A percentile compares a stretch with the other conserved stretches of the same genome.
Evolutionary conservation across 2,113 vertebrate genomes (phyloP).

Genomic region (Poeciliopsis retropinna): DNA sequence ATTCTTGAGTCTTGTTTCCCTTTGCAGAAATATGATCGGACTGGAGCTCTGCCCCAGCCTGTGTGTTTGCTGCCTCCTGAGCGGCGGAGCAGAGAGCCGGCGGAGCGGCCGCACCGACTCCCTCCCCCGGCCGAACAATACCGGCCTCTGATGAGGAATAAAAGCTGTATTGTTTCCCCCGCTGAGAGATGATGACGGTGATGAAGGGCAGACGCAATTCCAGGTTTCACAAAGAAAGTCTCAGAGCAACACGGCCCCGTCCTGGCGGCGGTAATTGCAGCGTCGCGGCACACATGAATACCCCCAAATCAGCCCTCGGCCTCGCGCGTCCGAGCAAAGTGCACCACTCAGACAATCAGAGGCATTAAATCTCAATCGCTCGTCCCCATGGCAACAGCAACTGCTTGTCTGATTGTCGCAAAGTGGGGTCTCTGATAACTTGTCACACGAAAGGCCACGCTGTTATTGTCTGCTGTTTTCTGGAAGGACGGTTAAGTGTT

Average conservation of each 20-base stretch:
- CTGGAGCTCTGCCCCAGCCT: constrained; percentile 17
- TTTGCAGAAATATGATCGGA: constrained; percentile 27
- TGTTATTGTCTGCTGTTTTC: neutral
- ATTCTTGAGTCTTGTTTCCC: constrained; percentile 36
- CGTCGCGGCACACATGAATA: constrained; percentile 51
- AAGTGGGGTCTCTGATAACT: constrained; percentile 60
- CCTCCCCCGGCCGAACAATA: constrained; percentile 34
- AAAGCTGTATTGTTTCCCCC: constrained; percentile 37
- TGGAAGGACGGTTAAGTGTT: neutral
- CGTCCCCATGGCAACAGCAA: constrained; percentile 68
- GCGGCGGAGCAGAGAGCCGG: constrained; percentile 7
- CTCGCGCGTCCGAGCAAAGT: constrained; percentile 46
- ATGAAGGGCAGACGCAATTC: constrained; percentile 22
- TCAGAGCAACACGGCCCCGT: constrained; percentile 21
- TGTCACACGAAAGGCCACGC: constrained; percentile 36
- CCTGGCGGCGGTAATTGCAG: constrained; percentile 48
- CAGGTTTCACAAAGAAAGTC: constrained; percentile 48
- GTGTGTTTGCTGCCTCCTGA: constrained; percentile 21
- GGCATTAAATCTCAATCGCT: constrained; percentile 45
- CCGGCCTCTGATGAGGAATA: constrained; percentile 49
- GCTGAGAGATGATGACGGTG: neutral
- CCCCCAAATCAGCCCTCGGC: constrained; percentile 51
- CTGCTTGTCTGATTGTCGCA: constrained; percentile 57
- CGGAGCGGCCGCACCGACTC: constrained; percentile 22
- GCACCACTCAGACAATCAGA: constrained; percentile 62